Base-by-base conservation (phyloP, 1,140 invertebrate species). In the Panagrolaimus sp. region DNA sequence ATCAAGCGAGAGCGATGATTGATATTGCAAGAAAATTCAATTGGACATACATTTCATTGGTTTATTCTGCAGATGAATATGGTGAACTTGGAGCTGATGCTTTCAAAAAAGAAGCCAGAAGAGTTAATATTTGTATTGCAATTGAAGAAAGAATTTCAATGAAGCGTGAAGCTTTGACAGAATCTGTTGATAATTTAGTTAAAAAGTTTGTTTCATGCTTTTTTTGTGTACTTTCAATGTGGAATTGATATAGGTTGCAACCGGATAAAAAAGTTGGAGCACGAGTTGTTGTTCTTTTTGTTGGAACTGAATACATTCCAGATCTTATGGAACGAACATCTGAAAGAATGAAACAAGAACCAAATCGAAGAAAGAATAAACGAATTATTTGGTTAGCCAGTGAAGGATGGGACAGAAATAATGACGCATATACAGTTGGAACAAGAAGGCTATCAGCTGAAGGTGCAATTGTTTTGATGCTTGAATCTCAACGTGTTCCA, bases 11-110 rank as follows among this genome's bases (percentile, higher is more conserved):
- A 70, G 89, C 88, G 0, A 89, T 90, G 85, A 88, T 89, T 7
- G 87, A 89, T 77, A 87, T 90, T 61, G 85, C 89, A 20, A 84
- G 86, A 69, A 78, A 84, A 71, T 86, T 90, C 48, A 86, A 87
- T 13, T 90, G 89, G 89, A 88, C 88, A 68, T 91, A 89, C 80
- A 88, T 90, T 42, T 89, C 88, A 1, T 89, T 89, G 0, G 86
- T 90, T 1, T 88, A 88, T 13, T 88, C 89, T 61, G 88, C 89
- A 74, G 89, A 89, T 42, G 89, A 90, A 75, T 90, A 90, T 77
- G 89, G 89, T 7, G 89, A 90, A 80, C 72, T 76, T 27, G 82
- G 80, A 57, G 81, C 80, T 11, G 87, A 88, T 74, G 88, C 88
- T 5, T 90, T 91, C 75, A 88, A 89, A 61, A 86, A 87, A 66